A percentile compares a stretch with the other conserved stretches of the same genome.
phyloP scores from a whole-genome alignment of 2,113 vertebrate species.

The Python bivittatus region DNA sequence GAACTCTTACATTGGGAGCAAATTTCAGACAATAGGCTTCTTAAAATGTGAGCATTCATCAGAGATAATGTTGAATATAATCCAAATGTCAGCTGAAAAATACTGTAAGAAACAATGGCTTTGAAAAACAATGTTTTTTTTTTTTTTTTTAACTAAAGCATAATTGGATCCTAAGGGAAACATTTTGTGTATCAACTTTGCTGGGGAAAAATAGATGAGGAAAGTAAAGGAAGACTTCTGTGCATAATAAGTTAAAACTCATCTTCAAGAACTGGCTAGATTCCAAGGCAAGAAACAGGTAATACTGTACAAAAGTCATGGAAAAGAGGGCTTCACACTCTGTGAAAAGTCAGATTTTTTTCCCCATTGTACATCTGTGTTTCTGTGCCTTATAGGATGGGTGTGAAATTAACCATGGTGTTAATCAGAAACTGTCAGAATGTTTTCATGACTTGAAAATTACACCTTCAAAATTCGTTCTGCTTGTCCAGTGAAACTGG shows the following conservation, averaged over 20 bases:
- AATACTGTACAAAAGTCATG: background rate
- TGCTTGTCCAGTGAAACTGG: background rate
- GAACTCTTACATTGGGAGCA: background rate
- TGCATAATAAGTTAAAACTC: background rate
- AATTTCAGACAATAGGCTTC: background rate
- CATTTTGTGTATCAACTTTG: background rate
- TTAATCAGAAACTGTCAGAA: background rate
- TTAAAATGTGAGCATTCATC: background rate
- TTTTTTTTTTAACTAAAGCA: background rate
- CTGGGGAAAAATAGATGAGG: background rate
- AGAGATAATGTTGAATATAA: background rate
- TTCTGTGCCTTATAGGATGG: background rate
- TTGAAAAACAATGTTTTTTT: constrained; percentile 1
- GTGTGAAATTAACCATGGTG: background rate
- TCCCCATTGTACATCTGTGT: background rate
- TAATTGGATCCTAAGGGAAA: constrained; percentile 15
- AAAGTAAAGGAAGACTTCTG: background rate
- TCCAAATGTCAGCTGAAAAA: background rate
- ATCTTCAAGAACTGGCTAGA: constrained; percentile 1
- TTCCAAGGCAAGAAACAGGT: background rate
- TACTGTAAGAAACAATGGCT: background rate
- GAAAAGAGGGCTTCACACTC: background rate
- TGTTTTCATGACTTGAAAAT: background rate
- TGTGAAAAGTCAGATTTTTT: background rate
- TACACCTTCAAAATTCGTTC: background rate